A percentile compares a stretch with the other conserved stretches of the same genome.
Conservation (phyloP, 2,797 vertebrate genomes). For the Labroides dimidiatus region DNA sequence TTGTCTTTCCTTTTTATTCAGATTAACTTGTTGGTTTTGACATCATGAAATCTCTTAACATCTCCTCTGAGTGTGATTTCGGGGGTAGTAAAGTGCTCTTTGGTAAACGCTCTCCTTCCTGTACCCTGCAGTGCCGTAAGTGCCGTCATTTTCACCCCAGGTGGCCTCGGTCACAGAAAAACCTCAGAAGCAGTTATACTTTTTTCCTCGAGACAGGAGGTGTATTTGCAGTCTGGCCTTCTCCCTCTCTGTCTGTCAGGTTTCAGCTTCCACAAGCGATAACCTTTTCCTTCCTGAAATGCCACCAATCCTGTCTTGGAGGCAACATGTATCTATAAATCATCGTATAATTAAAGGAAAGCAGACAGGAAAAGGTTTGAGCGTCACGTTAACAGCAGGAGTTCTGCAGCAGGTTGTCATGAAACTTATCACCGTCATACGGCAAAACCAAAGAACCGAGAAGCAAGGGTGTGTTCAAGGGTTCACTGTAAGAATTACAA, state of each 20-base stretch:
- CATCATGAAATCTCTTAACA: background rate
- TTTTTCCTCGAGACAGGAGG: constrained; percentile 6
- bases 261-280: constrained; percentile 24
- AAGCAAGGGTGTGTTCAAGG: background rate
- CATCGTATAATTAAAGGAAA: background rate
- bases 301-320: constrained; percentile 6
- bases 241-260: constrained; percentile 3
- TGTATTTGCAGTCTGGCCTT: constrained; percentile 41
- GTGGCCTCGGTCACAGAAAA: constrained; percentile 8
- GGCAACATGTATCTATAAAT: constrained; percentile 4
- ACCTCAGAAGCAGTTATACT: constrained; percentile 19
- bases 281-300: constrained; percentile 34
- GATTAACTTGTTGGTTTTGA: background rate
- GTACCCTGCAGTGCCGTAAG: background rate
- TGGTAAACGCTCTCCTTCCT: background rate
- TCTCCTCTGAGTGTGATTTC: background rate
- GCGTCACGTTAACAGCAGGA: background rate
- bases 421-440: background rate
- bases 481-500: too few species aligned
- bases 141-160: constrained; percentile 33
- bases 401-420: background rate
- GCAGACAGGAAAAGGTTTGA: background rate
- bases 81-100: background rate
- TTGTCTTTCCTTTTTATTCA: constrained; percentile 14
- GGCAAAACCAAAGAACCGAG: background rate